Percentiles rank a stretch among this genome's conserved stretches.
phyloP scores from a whole-genome alignment of 2,888 invertebrate genomes.

The Sphecodes monilicornis region DNA sequence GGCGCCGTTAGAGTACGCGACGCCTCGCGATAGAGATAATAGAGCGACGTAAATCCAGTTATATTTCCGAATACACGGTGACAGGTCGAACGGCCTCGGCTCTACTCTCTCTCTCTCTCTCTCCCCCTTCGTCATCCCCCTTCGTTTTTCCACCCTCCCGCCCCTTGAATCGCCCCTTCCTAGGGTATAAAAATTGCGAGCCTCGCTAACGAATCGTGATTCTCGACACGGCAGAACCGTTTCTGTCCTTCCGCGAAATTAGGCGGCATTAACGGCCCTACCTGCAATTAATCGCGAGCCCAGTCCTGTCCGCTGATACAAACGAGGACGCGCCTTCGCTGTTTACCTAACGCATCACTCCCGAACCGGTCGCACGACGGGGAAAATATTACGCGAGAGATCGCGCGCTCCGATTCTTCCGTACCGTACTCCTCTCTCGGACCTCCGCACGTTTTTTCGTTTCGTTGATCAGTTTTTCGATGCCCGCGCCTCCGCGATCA shows the following conservation, averaged over 20 bases:
- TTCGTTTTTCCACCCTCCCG: neutral
- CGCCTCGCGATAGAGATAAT: conserved; percentile 58
- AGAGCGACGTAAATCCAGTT: conserved; percentile 63
- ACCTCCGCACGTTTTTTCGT: neutral
- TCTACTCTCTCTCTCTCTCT: neutral
- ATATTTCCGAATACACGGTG: conserved; percentile 64
- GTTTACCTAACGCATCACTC: conserved; percentile 76
- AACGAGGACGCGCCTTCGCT: conserved; percentile 75
- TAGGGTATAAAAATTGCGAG: conserved; percentile 61
- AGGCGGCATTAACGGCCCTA: conserved; percentile 75
- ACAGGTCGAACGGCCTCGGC: conserved; percentile 37
- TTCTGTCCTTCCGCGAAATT: conserved; percentile 75
- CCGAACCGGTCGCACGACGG: conserved; percentile 54
- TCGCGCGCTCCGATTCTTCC: conserved; percentile 33
- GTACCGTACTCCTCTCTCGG: neutral
- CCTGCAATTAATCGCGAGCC: conserved; percentile 75
- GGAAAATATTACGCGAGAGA: conserved; percentile 65
- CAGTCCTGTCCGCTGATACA: conserved; percentile 71
- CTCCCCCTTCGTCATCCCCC: neutral
- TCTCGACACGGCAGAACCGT: conserved; percentile 62
- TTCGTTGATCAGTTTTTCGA: conserved; percentile 13
- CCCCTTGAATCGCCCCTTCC: neutral
- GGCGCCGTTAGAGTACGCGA: conserved; percentile 44
- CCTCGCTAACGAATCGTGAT: conserved; percentile 74
- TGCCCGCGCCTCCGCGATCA: neutral